These are phyloP conservation scores for Crenichthys baileyi DNA, from an alignment of 2,797 vertebrate genomes.

Conservation along the genomic window DNA sequence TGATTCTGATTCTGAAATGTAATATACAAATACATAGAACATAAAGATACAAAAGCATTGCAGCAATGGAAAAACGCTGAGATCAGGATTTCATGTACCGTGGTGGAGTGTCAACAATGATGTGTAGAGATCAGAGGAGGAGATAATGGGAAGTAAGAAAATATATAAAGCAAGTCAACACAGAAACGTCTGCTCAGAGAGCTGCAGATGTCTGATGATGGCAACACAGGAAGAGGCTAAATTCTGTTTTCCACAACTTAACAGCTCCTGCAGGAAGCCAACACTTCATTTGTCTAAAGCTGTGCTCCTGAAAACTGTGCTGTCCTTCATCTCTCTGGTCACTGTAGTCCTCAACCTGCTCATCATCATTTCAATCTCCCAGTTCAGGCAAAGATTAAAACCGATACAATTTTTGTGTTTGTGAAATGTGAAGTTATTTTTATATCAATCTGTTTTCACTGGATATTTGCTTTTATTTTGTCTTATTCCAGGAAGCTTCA, in stretches of 20 bases:
- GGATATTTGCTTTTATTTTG: neutral
- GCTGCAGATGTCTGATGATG: slow-evolving; percentile 8
- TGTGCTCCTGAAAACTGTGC: neutral
- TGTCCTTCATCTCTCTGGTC: slow-evolving; percentile 45
- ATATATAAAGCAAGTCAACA: neutral
- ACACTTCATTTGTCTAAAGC: neutral
- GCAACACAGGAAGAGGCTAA: neutral
- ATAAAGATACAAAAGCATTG: too few species aligned
- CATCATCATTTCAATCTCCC: slow-evolving; percentile 74
- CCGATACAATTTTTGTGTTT: neutral
- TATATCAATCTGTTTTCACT: neutral
- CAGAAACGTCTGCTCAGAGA: neutral
- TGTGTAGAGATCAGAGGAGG: too few species aligned
- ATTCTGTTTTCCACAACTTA: slow-evolving; percentile 43
- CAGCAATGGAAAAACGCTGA: too few species aligned
- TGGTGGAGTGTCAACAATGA: too few species aligned
- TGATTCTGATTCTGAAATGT: too few species aligned
- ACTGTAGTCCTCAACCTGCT: slow-evolving; percentile 74
- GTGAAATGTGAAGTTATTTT: neutral
- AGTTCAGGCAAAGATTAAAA: slow-evolving; percentile 63
- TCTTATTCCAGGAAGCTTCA: slow-evolving; percentile 39
- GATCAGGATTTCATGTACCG: too few species aligned
- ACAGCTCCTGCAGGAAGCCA: slow-evolving; percentile 40
- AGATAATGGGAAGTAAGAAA: too few species aligned
- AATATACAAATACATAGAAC: too few species aligned